Evolutionary conservation across 2,797 vertebrate genomes (phyloP), one percentile per base, ranked within the genome.

Genomic region (Heteromormyrus szaboi): DNA sequence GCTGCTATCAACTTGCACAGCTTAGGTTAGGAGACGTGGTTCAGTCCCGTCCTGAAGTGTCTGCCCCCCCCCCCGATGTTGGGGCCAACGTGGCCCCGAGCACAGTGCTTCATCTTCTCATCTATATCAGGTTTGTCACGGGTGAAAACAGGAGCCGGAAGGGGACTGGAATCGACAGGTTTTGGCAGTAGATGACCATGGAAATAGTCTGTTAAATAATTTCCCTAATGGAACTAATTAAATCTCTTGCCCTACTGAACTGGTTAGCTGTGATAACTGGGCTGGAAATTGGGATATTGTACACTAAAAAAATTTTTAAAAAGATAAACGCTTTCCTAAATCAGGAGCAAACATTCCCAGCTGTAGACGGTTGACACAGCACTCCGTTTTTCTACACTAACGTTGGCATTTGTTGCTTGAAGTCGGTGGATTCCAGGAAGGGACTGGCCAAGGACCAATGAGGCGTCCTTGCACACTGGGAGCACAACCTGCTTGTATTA

Each of bases 1-100:
- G 91, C 91, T 90, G 92, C 88, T 90, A 46, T 62, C 44, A 88
- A 89, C 90, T 90, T 92, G 89, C 90, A 89, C 90, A 91, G 83
- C 87, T 88, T n/a, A 90, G 92, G 90, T 88, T 90, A 68, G 86
- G 62, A 50, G 53, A 88, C 72, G 62, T 68, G 88, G 48, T 17
- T 83, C 56, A 91, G 91, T 1, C 81, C 50, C 22, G 88, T 91
- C 90, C 50, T 56, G 53, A 59, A 86, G 25, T 50, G 81, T 50
- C 51, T 68, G 22, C 7, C 12, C 19, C 50, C 59, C 59, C 46
- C 92, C 89, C 53, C 19, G 29, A 89, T 56, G 86, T 44, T 62
- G 89, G 93, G 93, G 92, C 93, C 93, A 68, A 29, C 62, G 1
- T 25, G 33, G 12, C 76, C 76, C 7, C 19, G 46, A 17, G 3